Base-by-base conservation (phyloP, 2,113 vertebrate species). In the Calyptommatus sinebrachiatus region DNA sequence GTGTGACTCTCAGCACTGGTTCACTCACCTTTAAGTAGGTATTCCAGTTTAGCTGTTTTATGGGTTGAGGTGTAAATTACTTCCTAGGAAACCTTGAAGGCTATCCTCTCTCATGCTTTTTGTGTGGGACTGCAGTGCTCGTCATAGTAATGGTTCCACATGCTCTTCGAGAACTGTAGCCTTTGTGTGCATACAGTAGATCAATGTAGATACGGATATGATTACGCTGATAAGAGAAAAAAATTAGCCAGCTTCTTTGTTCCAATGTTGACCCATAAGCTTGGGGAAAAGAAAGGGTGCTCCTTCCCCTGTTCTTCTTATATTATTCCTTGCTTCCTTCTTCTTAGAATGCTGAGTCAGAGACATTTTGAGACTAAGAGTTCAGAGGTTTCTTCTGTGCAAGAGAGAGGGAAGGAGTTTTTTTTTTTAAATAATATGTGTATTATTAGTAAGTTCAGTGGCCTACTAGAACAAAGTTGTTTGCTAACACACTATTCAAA, bases 31-130 rank as follows among this genome's bases (percentile, higher is more conserved):
- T 70, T 62, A 61, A 60, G 29, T 50, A 29, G 26, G 66, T 18
- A 61, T 75, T 81, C 35, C 50, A 61, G 72, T 80, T 80, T 28
- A 73, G 57, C 71, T 48, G 22, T 12, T 57, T 67, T 73, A 63
- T 29, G 50, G 63, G 21, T 29, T 50, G 29, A 81, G 63, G 20
- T 68, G 72, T 57, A 31, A 69, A 20, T 46, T 29, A 69, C 35
- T 69, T 75, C 35, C 20, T 20, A 31, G 41, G 50, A 31, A 61
- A 81, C 62, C 8, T 79, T 62, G 18, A 16, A 20, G n/a, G 29
- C 48, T 67, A 41, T 9, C 18, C 4, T 31, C 28, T 66, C 22
- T 66, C 9, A 60, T 60, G 28, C 24, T 66, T 26, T 29, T 26
- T 29, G 65, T 29, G 68, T 8, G 73, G 35, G 10, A 29, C 10